Base-by-base conservation (phyloP, 2,113 vertebrate genomes). In the Aleadryas rufinucha region DNA sequence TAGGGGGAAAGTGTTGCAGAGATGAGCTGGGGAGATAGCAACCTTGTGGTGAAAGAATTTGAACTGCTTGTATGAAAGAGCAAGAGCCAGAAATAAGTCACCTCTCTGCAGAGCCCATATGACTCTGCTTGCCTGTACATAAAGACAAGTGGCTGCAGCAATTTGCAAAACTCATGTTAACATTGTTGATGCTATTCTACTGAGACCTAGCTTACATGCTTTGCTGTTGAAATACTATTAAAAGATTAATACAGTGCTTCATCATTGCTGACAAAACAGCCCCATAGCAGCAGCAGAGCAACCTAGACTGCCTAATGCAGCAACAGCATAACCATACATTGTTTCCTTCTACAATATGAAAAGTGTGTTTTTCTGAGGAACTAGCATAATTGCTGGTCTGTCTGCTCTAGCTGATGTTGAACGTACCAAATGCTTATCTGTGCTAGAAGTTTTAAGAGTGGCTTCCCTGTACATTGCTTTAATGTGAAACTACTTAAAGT, bases 171-270 rank as follows among this genome's bases (percentile, higher is more conserved):
- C 42, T 78, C 27, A 3, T 1, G 22, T 77, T 54, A 74, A 50
- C 13, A 0, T 30, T 47, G 35, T 66, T 85, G 70, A 64, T 84
- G 52, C 45, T 61, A 2, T 47, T 61, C 59, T 90, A 15, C 57
- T 0, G 11, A 61, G 47, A 56, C 35, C 27, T 63, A 17, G 26
- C 30, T 70, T 59, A 47, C 0, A 0, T 42, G 56, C 53, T 89
- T 87, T 13, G 5, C 26, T 79, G 49, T 59, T 88, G 37, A 84
- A 86, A 64, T 64, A 33, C 24, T 78, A 9, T 82, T 52, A 47
- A 64, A 87, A 87, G 44, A 66, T 85, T 59, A 75, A 68, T 28
- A 54, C 10, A 47, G 6, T 16, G 20, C 52, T 75, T 82, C 18
- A 13, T 60, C 2, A 8, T 9, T 78, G 42, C 57, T 65, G 61